Percentiles rank a stretch among this genome's conserved stretches.
Evolutionary conservation across 2,797 vertebrate genomes (phyloP).

Genomic region (Oreochromis mossambicus): DNA sequence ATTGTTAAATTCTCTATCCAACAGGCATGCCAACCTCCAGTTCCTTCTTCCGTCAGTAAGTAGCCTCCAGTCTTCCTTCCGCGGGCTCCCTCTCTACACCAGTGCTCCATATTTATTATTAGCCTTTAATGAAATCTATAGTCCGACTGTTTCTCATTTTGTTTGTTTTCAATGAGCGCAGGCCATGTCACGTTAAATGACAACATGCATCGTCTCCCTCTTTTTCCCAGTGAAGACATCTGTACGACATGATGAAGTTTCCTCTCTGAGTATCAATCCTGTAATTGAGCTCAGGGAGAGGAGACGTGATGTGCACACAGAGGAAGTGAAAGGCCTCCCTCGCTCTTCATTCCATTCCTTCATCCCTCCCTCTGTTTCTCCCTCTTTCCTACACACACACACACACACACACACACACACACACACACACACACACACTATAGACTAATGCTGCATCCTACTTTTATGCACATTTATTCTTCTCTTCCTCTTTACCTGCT

Average conservation of each 20-base stretch:
- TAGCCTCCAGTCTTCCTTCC: background rate
- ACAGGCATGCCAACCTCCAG: constrained; percentile 5
- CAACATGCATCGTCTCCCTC: constrained; percentile 58
- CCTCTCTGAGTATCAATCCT: constrained; percentile 79
- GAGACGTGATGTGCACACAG: constrained; percentile 77
- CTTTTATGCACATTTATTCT: background rate
- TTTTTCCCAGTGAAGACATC: constrained; percentile 76
- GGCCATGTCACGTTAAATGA: constrained; percentile 72
- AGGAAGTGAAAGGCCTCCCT: constrained; percentile 55
- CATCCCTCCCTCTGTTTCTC: constrained; percentile 9
- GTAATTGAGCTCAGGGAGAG: constrained; percentile 79
- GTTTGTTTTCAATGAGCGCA: constrained; percentile 50
- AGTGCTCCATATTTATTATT: constrained; percentile 17
- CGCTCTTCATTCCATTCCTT: constrained; percentile 8
- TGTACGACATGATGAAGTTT: constrained; percentile 83
- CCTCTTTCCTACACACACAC: background rate
- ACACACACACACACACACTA: background rate
- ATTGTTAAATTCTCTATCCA: constrained; percentile 45
- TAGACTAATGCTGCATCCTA: background rate
- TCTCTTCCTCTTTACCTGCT: constrained; percentile 24
- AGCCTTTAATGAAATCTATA: constrained; percentile 38
- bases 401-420: background rate
- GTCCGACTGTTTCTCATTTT: constrained; percentile 55
- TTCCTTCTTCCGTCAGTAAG: background rate
- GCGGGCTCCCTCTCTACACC: background rate